Evolutionary conservation across 2,113 vertebrate species (phyloP), one percentile per base, ranked within the genome.

Genomic region (Elephantulus edwardii): DNA sequence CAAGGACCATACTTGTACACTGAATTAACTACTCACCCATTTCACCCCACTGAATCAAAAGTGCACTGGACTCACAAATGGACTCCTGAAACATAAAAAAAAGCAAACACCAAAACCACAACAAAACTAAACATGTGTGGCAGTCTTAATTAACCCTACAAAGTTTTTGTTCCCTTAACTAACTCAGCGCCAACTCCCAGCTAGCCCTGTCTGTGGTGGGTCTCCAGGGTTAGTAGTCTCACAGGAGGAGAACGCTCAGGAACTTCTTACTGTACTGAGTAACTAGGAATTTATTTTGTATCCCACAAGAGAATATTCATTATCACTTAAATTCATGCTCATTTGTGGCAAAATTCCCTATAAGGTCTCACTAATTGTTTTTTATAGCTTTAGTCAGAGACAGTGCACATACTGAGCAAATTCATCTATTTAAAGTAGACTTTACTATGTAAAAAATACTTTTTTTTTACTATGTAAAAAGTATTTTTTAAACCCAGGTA

Each of bases 51-150:
- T 72, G 78, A 85, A 62, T 77, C 75, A 81, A 68, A 87, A 76
- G 30, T 60, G 10, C 38, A 84, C 35, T 81, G 83, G 56, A 60
- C 54, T 87, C 83, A 80, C n/a, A 85, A 77, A 33, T 90, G 74
- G 85, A 42, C 75, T 85, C 84, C 89, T 90, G 35, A 86, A 90
- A 95, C 62, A 91, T 89, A 30, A 10, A 76, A 82, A 90, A 81
- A 70, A 70, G 16, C 48, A 50, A 50, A 50, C 8, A 50, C 56
- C 20, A 22, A 56, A 56, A 56, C 26, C n/a, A n/a, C n/a, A n/a
- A n/a, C n/a, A n/a, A n/a, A n/a, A n/a, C n/a, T 8, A 90, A 77
- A 92, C 0, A 4, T 12, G 11, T n/a, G 24, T 71, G 44, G 80
- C 50, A 20, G 30, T 66, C 93, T 83, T 81, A 50, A 83, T 42